Conservation (phyloP, 1,140 invertebrate genomes). For the Drosophila ohnishii region DNA sequence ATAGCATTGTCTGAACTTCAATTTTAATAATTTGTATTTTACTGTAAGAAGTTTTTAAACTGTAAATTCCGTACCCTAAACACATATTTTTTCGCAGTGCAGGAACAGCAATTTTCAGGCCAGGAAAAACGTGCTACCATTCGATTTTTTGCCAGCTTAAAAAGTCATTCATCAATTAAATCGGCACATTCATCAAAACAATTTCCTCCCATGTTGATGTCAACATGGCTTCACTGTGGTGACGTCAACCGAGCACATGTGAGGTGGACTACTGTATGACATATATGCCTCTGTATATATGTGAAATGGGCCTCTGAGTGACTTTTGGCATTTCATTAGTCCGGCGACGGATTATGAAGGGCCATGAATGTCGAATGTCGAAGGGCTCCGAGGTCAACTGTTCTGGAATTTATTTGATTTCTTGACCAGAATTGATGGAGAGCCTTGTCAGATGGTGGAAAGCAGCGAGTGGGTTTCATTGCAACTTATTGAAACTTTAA, state of each 20-base stretch:
- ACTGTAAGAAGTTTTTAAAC: too few relatives aligned
- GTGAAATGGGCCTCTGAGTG: conserved; percentile 24
- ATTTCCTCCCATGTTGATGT: conserved; percentile 66
- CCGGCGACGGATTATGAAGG: conserved; percentile 36
- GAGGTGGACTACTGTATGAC: conserved; percentile 24
- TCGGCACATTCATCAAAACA: conserved; percentile 82
- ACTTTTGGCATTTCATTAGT: conserved; percentile 48
- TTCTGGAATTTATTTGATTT: conserved; percentile 36
- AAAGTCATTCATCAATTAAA: conserved; percentile 83
- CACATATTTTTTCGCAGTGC: conserved; percentile 7
- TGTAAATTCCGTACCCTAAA: too few relatives aligned
- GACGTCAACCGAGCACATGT: conserved; percentile 30
- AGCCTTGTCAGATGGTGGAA: background rate
- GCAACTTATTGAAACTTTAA: conserved; percentile 28
- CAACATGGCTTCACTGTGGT: conserved; percentile 57
- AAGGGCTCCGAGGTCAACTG: conserved; percentile 21
- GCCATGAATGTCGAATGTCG: conserved; percentile 29
- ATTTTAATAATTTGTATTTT: too few relatives aligned
- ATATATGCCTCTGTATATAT: background rate
- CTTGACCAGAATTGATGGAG: conserved; percentile 11
- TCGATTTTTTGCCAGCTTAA: conserved; percentile 69
- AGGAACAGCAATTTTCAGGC: background rate
- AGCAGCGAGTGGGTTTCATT: background rate
- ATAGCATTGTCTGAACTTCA: too few relatives aligned
- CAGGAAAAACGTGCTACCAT: conserved; percentile 25